Evolutionary conservation across 2,113 vertebrate species (phyloP).

Genomic region (Candoia aspera): DNA sequence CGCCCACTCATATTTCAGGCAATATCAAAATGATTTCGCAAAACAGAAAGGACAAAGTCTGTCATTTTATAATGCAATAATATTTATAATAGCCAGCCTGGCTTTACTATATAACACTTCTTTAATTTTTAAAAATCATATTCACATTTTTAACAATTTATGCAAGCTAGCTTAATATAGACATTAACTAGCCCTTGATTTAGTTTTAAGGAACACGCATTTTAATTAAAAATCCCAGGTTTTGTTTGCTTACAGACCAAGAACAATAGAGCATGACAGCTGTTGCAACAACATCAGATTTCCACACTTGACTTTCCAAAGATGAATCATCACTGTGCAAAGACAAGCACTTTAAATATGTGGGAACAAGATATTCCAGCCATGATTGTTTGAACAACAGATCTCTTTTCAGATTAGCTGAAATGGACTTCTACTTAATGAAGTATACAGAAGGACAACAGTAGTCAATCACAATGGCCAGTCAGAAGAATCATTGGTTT

Average conservation of each 20-base stretch:
- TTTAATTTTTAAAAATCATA: neutral
- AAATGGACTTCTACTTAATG: neutral
- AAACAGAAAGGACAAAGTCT: neutral
- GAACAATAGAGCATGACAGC: neutral
- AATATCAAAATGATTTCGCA: neutral
- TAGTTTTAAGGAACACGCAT: constrained; percentile 29
- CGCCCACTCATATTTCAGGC: too few species aligned
- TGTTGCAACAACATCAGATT: neutral
- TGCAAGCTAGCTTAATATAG: neutral
- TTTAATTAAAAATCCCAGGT: constrained; percentile 49
- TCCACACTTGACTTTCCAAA: constrained; percentile 2
- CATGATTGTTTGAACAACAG: neutral
- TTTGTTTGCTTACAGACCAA: constrained; percentile 48
- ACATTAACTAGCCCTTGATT: neutral
- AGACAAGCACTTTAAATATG: neutral
- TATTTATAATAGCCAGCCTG: constrained; percentile 44
- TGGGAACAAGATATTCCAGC: constrained; percentile 11
- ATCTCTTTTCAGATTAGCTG: constrained; percentile 5
- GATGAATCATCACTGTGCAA: constrained; percentile 17
- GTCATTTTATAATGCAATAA: constrained; percentile 7
- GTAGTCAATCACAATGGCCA: neutral
- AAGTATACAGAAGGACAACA: neutral
- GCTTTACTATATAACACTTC: neutral
- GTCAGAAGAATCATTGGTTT: constrained; percentile 2
- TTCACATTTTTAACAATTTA: neutral